Base-by-base conservation (phyloP, 2,113 vertebrate species). In the Corythaeola cristata region DNA sequence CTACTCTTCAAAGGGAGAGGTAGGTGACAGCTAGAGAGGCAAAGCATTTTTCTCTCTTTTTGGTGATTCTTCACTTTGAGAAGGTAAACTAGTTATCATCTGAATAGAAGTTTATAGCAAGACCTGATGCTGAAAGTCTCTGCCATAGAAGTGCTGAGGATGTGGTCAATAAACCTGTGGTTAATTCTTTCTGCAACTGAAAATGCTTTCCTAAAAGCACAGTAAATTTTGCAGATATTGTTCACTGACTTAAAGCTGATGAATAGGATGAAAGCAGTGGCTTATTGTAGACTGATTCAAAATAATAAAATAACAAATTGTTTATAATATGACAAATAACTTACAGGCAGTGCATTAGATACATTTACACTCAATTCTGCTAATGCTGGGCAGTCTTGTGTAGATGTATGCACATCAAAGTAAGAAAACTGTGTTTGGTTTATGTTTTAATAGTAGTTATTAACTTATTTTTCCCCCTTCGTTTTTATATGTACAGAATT, bases 1-100 rank as follows among this genome's bases (percentile, higher is more conserved):
- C 85, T 98, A 98, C 88, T 98, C 94, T 59, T 95, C 96, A 30
- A 95, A 92, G 33, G 84, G 58, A 8, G 95, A 98, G 98, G 98
- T 99, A 94, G 66, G 96, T 58, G 41, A 52, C 41, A 90, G 33
- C 20, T 19, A 45, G 63, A 82, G 62, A 37, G 26, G 12, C 12
- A 67, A 39, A n/a, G 32, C 27, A 8, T n/a, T 91, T 71, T 80
- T 84, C 9, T 68, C 15, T 63, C 50, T 58, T 72, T 59, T 82
- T 93, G 62, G 49, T 77, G 44, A 30, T 72, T 67, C 47, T 79
- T 91, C n/a, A 33, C 27, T 58, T 66, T 55, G 26, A 75, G 69
- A 86, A 37, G 14, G 32, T 58, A 52, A 77, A 62, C 30, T 63
- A 18, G 58, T 79, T 74, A 28, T 45, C 7, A 47, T 56, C 26